Base-by-base conservation (phyloP, 2,113 vertebrate genomes). In the Heterocephalus glaber region DNA sequence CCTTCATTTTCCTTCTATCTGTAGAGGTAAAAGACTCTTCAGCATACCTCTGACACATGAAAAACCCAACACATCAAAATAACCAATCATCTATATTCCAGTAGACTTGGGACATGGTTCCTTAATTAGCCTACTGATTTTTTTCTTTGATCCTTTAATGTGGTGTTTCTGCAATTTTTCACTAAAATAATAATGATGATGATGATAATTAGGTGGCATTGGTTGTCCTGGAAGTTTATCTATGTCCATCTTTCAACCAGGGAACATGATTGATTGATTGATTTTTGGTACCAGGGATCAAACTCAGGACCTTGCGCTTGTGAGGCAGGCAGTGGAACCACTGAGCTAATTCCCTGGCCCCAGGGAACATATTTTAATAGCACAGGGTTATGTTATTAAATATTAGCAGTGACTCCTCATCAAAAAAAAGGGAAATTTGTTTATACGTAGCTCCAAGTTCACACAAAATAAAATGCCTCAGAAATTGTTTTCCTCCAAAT, bases 381-480 rank as follows among this genome's bases (percentile, higher is more conserved):
- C n/a, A 20, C 52, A 95, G 65, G 9, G 6, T 89, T 63, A 56
- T 10, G 85, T 94, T 96, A 84, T 68, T 85, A 90, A 96, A 68
- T 94, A 96, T 82, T 77, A 95, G 38, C 10, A 93, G 47, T 20
- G 14, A 74, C 0, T 7, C 24, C 74, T 96, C 68, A 52, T 74
- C 49, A 90, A 79, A 85, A 92, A 5, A 9, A 49, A 86, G 61
- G 44, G 77, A 89, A 68, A 14, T 26, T 83, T 81, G 6, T 81
- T 95, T 74, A 24, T 19, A 7, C 41, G 2, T 10, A 54, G 20
- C 52, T 47, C 8, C 28, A 56, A 90, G 9, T 85, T 97, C 87
- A 94, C 7, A 74, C 77, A 92, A 96, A 97, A 96, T 88, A 58
- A 66, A 96, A 90, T 97, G 96, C 66, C 41, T 86, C 90, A 28